Evolutionary conservation across 2,888 invertebrate genomes (phyloP), one percentile per base, ranked within the genome.

Genomic region (Tachina grossa): DNA sequence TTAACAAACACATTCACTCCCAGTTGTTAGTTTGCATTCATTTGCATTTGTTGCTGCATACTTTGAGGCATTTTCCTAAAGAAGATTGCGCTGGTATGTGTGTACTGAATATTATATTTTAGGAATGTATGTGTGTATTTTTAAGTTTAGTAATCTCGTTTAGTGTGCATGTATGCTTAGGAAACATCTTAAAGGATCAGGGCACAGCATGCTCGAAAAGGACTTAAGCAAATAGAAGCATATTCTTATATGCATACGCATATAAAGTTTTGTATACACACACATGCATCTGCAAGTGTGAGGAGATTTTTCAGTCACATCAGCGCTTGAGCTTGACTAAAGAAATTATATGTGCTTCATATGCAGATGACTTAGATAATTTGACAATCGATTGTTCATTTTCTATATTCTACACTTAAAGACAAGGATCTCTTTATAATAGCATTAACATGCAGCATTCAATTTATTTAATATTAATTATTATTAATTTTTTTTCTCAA

Each of bases 151-250:
- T 47, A 43, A 74, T n/a, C 49, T 71, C 45, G 71, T 71, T 80
- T 71, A 63, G 74, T 55, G 63, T 79, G 75, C 63, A 79, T 76
- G 61, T 63, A 49, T 65, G 63, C 59, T 77, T 59, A 43, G 49
- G 66, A 63, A 69, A 57, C 39, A 76, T 55, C 68, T 83, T 75
- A 79, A 75, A 75, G 84, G 84, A 84, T 79, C 79, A 75, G 51
- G 57, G 68, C 9, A 59, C 43, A 49, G 39, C 45, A 61, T 57
- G 31, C 49, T 41, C 6, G 13, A 68, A 74, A 71, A 72, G 59
- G 75, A 61, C 51, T 75, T 59, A 68, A 68, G 22, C 71, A 79
- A 51, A 75, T 51, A 16, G 22, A 31, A 77, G 45, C 47, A 59
- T 51, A 66, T 3, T 19, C 19, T 6, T 9, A 14, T 1, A 43